Conservation (phyloP, 2,888 invertebrate species). For the Zootermopsis nevadensis region DNA sequence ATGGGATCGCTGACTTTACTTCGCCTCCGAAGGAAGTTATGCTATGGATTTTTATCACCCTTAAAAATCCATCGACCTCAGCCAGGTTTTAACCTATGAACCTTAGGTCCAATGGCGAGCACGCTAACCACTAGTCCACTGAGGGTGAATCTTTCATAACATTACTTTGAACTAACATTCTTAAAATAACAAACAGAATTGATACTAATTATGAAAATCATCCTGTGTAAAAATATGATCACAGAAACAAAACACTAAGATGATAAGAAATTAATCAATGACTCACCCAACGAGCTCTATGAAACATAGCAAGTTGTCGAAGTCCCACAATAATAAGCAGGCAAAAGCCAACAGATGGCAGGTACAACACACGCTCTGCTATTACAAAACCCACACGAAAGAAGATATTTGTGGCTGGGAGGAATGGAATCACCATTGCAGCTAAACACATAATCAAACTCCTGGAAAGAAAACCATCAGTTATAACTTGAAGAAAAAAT, state of each 20-base stretch:
- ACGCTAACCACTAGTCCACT: no score
- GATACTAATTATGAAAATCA: no score
- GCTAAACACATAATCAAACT: constrained; percentile 69
- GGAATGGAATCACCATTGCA: constrained; percentile 78
- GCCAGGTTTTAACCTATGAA: no score
- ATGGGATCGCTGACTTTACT: no score
- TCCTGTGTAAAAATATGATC: not conserved
- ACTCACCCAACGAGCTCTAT: not conserved
- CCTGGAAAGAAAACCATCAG: constrained; percentile 63
- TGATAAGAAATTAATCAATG: not conserved
- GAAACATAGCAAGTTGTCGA: constrained; percentile 12
- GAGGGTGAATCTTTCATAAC: no score
- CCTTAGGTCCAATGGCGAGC: no score
- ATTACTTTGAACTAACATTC: no score
- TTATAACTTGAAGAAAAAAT: not conserved
- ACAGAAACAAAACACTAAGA: not conserved
- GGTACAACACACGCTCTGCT: constrained; percentile 86
- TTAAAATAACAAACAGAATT: no score
- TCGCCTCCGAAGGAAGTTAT: no score
- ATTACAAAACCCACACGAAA: constrained; percentile 91
- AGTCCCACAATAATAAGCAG: constrained; percentile 74
- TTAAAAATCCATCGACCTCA: no score
- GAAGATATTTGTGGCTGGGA: constrained; percentile 87
- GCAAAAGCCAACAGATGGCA: constrained; percentile 86
- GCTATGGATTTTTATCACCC: no score